Evolutionary conservation across 2,888 invertebrate species (phyloP).

Genomic region (Cataglyphis albicans): DNA sequence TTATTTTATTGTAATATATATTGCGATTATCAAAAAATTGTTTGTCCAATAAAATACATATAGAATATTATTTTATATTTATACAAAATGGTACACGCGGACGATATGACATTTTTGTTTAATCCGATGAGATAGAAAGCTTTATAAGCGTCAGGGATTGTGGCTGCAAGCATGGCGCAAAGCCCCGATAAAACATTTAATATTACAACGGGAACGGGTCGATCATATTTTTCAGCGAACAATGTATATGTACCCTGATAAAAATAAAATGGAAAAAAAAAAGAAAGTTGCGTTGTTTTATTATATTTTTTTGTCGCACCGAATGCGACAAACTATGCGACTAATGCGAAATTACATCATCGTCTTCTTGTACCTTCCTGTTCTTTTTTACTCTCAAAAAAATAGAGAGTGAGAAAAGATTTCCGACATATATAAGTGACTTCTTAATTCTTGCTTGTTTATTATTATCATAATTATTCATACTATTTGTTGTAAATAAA

Average conservation of each 20-base stretch:
- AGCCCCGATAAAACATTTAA: conserved; percentile 23
- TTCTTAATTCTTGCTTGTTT: conserved; percentile 16
- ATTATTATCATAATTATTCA: background rate
- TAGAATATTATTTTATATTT: background rate
- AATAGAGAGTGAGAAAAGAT: background rate
- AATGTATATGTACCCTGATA: background rate
- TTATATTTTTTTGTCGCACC: background rate
- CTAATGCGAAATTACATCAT: background rate
- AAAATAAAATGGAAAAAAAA: background rate
- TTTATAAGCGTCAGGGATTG: background rate
- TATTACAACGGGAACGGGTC: conserved; percentile 3
- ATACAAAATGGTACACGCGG: background rate
- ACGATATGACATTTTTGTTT: background rate
- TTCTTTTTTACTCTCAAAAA: background rate
- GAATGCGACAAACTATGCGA: background rate
- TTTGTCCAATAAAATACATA: background rate
- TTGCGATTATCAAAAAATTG: background rate
- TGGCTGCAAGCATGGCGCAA: background rate
- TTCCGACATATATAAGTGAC: background rate
- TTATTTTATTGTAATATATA: background rate
- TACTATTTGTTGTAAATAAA: background rate
- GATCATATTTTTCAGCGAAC: background rate
- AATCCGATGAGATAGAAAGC: background rate
- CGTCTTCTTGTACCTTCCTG: background rate
- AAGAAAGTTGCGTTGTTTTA: background rate